Evolutionary conservation across 2,113 vertebrate species (phyloP), one percentile per base, ranked within the genome.

Genomic region (Callithrix jacchus): DNA sequence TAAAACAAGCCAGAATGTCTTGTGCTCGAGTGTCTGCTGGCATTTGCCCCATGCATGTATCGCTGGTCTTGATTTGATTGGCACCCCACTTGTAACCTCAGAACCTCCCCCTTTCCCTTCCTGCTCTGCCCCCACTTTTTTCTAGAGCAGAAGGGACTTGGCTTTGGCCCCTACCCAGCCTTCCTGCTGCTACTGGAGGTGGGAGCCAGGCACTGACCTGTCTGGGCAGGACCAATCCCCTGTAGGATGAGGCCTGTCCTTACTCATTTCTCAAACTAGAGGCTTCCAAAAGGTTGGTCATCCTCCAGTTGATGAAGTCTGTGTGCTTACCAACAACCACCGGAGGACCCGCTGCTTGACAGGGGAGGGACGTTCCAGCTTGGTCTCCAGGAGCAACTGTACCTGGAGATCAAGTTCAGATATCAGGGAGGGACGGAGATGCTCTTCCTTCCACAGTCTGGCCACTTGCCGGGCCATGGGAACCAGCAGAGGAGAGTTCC

Each of bases 1-100:
- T 98, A 97, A 97, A 97, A 96, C 79, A 93, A 96, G 81, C 58
- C 95, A 93, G 92, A 97, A 92, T 40, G 66, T 97, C 58, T 91
- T 77, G 89, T 94, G 89, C 80, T 13, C 3, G 86, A 87, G 81
- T 90, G 80, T 64, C 40, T 14, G 45, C 64, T 35, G 37, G 20
- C 56, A 7, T 52, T 32, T 30, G 45, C 47, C 49, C 37, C 54
- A 64, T 47, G 85, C 37, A 0, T 7, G 18, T 18, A 21, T 40
- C 30, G 12, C 30, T 6, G 8, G 21, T 37, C 42, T 54, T 42
- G 2, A 3, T 77, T 89, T 70, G 54, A 64, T 9, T 10, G 93
- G 47, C 54, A 49, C 47, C 25, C 18, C 45, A 0, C 23, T 42
- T 37, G 52, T 88, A 35, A 12, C 70, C 37, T 82, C 11, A n/a